These are phyloP conservation scores for Triplophysa tibetana DNA, from an alignment of 2,113 vertebrate genomes.

Conservation along the genomic window DNA sequence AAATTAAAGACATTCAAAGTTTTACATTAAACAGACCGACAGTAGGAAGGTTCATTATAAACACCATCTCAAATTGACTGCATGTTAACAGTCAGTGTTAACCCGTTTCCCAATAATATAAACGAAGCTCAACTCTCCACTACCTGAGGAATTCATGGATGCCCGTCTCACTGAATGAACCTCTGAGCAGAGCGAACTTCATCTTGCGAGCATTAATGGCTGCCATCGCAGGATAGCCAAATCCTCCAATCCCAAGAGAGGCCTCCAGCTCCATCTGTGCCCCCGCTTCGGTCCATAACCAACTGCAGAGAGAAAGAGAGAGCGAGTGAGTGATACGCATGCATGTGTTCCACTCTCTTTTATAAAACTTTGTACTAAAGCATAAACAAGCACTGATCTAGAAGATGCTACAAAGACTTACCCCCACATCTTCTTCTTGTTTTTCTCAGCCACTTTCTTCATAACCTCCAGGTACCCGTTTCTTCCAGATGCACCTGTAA, in stretches of 20 bases:
- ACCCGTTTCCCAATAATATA: conserved; percentile 4
- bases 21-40: conserved; percentile 32
- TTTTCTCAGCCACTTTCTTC: conserved; percentile 91
- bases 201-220: conserved; percentile 94
- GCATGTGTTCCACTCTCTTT: not conserved
- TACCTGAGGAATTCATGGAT: conserved; percentile 80
- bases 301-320: conserved; percentile 56
- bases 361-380: not conserved
- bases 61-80: conserved; percentile 3
- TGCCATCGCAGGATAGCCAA: conserved; percentile 96
- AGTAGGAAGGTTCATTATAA: conserved; percentile 14
- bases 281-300: conserved; percentile 92
- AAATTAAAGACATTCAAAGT: not conserved
- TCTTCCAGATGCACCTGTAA: conserved; percentile 87
- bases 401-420: conserved; percentile 65
- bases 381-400: not conserved
- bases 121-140: not conserved
- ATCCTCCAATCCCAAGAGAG: conserved; percentile 91
- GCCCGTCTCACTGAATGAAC: conserved; percentile 89
- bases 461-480: conserved; percentile 91
- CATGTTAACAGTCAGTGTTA: not conserved
- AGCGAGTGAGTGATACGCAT: not conserved
- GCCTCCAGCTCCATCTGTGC: conserved; percentile 89
- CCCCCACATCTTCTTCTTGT: conserved; percentile 99
- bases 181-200: conserved; percentile 93